A percentile compares a stretch with the other conserved stretches of the same genome.
Conservation (phyloP, 2,888 invertebrate genomes). For the Chloroclysta siterata region DNA sequence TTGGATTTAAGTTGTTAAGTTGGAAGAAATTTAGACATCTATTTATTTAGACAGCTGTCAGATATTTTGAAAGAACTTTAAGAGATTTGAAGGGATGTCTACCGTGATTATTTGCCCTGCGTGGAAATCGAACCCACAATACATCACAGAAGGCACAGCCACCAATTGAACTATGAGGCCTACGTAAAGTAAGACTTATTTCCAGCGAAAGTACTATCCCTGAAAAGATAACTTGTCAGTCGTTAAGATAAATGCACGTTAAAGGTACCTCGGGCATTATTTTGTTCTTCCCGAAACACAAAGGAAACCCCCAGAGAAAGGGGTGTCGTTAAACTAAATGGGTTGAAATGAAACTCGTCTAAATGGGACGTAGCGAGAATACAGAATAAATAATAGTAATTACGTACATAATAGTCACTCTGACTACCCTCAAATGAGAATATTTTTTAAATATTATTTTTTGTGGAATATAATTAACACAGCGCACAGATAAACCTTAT, state of each 20-base stretch:
- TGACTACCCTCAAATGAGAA: neutral
- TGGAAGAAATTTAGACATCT: too few relatives aligned
- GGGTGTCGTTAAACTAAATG: conserved; percentile 38
- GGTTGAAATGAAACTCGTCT: conserved; percentile 30
- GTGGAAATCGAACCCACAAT: too few relatives aligned
- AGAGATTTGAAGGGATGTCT: too few relatives aligned
- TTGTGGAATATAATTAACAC: too few relatives aligned
- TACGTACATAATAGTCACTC: neutral
- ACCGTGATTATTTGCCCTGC: too few relatives aligned
- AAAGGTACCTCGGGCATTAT: conserved; percentile 1
- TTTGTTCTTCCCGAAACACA: conserved; percentile 21
- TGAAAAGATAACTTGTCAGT: conserved; percentile 8
- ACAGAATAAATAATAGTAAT: conserved; percentile 13
- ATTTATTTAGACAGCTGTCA: too few relatives aligned
- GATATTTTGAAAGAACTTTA: too few relatives aligned
- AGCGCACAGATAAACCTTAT: too few relatives aligned
- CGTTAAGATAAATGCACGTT: conserved; percentile 4
- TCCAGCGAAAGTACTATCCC: neutral
- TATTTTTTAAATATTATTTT: neutral
- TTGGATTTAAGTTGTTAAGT: too few relatives aligned
- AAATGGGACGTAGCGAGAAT: conserved; percentile 21
- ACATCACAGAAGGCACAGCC: too few relatives aligned
- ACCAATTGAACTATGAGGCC: neutral
- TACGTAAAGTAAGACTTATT: neutral
- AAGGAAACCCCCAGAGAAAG: conserved; percentile 25